These are phyloP conservation scores for Poeciliopsis prolifica DNA, from an alignment of 2,113 vertebrate species.

Conservation along the genomic window DNA sequence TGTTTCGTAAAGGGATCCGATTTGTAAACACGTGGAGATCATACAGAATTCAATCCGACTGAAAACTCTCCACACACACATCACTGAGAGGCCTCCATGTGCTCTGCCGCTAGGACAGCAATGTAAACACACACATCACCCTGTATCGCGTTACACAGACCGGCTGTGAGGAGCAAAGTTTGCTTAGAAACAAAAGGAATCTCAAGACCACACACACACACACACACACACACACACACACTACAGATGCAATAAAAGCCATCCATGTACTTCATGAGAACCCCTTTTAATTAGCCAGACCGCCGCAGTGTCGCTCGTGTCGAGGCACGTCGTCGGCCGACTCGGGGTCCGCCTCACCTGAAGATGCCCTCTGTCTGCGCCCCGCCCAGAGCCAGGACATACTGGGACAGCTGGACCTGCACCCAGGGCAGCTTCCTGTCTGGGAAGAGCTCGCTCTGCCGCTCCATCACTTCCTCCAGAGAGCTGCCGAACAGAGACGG, in stretches of 20 bases:
- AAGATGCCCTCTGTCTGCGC: constrained; percentile 91
- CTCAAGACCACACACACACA: constrained; percentile 63
- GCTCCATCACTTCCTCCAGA: constrained; percentile 89
- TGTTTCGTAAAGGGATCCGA: constrained; percentile 12
- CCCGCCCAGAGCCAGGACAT: constrained; percentile 87
- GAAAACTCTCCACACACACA: constrained; percentile 25
- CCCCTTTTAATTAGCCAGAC: constrained; percentile 30
- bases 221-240: constrained; percentile 13
- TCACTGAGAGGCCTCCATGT: constrained; percentile 29
- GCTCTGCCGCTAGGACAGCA: constrained; percentile 39
- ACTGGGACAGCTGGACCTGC: constrained; percentile 90
- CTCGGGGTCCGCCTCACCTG: constrained; percentile 77
- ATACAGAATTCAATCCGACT: constrained; percentile 34
- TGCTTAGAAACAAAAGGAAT: constrained; percentile 30
- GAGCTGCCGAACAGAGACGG: constrained; percentile 90
- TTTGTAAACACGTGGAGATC: constrained; percentile 44
- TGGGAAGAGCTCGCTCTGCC: constrained; percentile 86
- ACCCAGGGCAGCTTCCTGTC: constrained; percentile 89
- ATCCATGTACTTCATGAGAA: constrained; percentile 18
- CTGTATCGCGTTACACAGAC: constrained; percentile 55
- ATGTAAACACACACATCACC: constrained; percentile 64
- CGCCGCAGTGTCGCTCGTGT: constrained; percentile 16
- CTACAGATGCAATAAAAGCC: constrained; percentile 23
- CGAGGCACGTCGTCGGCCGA: constrained; percentile 19
- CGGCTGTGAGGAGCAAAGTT: constrained; percentile 24